phyloP scores from a whole-genome alignment of 2,888 invertebrate genomes.

The Scaptomyza cyrtandrae region DNA sequence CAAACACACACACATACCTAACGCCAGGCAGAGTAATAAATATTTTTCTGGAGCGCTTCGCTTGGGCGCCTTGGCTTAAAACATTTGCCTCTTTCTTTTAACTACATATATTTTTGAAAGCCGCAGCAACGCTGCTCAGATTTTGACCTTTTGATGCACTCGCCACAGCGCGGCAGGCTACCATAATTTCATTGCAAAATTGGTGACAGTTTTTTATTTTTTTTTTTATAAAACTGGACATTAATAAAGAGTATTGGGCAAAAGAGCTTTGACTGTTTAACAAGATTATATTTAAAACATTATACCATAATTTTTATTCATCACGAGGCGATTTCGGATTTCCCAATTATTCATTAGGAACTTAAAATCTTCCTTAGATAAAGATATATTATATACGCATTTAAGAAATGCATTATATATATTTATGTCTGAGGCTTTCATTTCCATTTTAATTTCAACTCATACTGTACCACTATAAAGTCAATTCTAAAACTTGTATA shows the following conservation, averaged over 20 bases:
- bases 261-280: not conserved
- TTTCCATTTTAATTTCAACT: too few relatives aligned
- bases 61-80: constrained; percentile 52
- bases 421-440: too few relatives aligned
- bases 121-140: constrained; percentile 42
- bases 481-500: too few relatives aligned
- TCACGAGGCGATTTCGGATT: too few relatives aligned
- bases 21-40: constrained; percentile 67
- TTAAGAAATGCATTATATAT: too few relatives aligned
- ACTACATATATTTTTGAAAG: constrained; percentile 20
- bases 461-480: too few relatives aligned
- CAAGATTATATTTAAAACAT: too few relatives aligned
- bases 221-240: not conserved
- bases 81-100: constrained; percentile 24
- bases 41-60: constrained; percentile 58
- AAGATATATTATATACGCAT: too few relatives aligned
- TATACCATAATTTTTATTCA: too few relatives aligned
- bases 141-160: constrained; percentile 48
- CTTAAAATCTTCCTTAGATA: too few relatives aligned
- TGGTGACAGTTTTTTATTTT: constrained; percentile 30
- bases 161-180: constrained; percentile 11
- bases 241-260: not conserved
- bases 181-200: constrained; percentile 35
- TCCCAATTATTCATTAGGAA: too few relatives aligned
- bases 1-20: constrained; percentile 14